A percentile compares a stretch with the other conserved stretches of the same genome.
Conservation (phyloP, 2,888 invertebrate species). For the Chromoteleia sp. region DNA sequence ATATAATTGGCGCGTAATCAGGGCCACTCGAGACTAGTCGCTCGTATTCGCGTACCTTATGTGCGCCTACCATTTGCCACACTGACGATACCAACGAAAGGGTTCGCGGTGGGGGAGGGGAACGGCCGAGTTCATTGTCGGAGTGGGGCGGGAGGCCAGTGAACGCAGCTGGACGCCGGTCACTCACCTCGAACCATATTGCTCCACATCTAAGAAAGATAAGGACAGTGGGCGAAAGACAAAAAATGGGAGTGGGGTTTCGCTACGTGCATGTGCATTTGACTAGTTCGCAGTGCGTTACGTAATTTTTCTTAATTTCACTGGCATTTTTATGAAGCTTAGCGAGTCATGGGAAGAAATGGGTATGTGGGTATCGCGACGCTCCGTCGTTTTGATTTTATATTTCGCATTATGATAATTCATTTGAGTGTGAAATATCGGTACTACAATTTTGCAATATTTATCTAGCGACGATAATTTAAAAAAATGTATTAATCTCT, state of each 20-base stretch:
- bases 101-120: slow-evolving; percentile 38
- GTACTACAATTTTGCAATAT: no score
- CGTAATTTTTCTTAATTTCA: slow-evolving; percentile 47
- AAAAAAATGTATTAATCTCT: no score
- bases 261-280: slow-evolving; percentile 62
- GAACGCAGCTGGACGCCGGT: slow-evolving; percentile 85
- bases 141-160: slow-evolving; percentile 80
- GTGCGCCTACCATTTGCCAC: slow-evolving; percentile 59
- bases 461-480: no score
- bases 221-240: slow-evolving; percentile 71
- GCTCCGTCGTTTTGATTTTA: not conserved
- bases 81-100: slow-evolving; percentile 54
- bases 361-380: slow-evolving; percentile 18
- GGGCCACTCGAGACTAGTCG: slow-evolving; percentile 72
- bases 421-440: no score
- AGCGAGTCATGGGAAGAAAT: slow-evolving; percentile 7
- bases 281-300: slow-evolving; percentile 28
- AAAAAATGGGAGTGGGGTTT: slow-evolving; percentile 54
- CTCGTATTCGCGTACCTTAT: slow-evolving; percentile 71
- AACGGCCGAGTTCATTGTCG: slow-evolving; percentile 68
- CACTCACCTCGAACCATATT: slow-evolving; percentile 84
- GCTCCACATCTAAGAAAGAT: slow-evolving; percentile 83
- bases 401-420: not conserved
- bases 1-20: slow-evolving; percentile 76
- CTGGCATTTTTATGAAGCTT: slow-evolving; percentile 12